Base-by-base conservation (phyloP, 2,797 vertebrate species). In the Halcyon chelicuti region DNA sequence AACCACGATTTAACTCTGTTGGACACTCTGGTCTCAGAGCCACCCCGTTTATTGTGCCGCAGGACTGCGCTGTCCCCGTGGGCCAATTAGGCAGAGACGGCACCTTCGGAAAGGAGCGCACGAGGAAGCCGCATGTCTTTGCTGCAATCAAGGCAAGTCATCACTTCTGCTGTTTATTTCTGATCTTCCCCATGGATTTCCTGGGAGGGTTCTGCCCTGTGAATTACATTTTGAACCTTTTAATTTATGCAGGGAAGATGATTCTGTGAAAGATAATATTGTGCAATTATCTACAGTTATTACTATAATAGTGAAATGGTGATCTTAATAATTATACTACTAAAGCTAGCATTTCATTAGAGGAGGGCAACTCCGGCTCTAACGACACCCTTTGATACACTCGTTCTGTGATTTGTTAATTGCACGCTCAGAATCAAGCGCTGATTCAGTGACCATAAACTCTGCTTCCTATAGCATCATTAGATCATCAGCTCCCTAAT, bases 231-330 rank as follows among this genome's bases (percentile, higher is more conserved):
- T 60, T 49, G 77, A 87, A 74, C 62, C 78, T 87, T 82, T 52
- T 68, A 90, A 87, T 87, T 90, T 91, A 87, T 78, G 73, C 44
- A 4, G 88, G 37, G 88, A 65, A 47, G 77, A 39, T 33, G 83
- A 60, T 78, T 40, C 73, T 54, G 72, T 46, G 88, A 58, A 74
- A 90, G 83, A 87, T 74, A 87, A 90, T 78, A 83, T 87, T 87
- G 83, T 63, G 88, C 72, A 70, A 83, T 93, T 90, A 90, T 74
- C 77, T 63, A 9, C 63, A 46, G 92, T 82, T 65, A 66, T 80
- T 82, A 47, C 92, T 87, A 58, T 63, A 75, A 89, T 35, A 68
- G 87, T 90, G 93, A 78, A 81, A 81, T 51, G 74, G 75, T 72
- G 39, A 10, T 25, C 68, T 63, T 72, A 78, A 65, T 77, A 52